Conservation (phyloP, 2,113 vertebrate species). For the Platysternon megacephalum region DNA sequence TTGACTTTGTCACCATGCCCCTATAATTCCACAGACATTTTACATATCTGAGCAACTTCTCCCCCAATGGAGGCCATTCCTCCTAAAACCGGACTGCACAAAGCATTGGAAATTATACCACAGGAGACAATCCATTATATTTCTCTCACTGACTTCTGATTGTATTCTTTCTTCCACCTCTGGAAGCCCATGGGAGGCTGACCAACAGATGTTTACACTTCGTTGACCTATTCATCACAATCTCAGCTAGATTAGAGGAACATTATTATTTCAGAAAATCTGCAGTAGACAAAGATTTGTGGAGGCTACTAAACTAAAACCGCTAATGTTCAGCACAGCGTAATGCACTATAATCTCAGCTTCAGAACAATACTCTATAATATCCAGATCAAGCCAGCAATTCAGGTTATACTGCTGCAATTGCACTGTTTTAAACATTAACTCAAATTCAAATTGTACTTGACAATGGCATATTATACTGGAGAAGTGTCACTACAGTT, state of each 20-base stretch:
- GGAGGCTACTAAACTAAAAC: background rate
- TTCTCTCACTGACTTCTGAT: background rate
- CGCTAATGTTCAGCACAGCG: rapidly evolving
- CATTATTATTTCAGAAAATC: background rate
- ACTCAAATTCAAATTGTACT: background rate
- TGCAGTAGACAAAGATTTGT: background rate
- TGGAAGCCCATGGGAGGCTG: rapidly evolving
- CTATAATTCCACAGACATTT: background rate
- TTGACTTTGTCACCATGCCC: background rate
- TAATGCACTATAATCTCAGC: background rate
- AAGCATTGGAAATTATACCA: background rate
- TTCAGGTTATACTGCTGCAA: background rate
- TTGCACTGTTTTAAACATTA: background rate
- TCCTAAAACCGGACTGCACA: background rate
- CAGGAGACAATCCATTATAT: background rate
- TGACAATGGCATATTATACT: background rate
- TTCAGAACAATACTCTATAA: background rate
- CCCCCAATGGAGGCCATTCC: background rate
- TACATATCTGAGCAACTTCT: background rate
- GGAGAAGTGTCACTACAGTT: too few relatives aligned
- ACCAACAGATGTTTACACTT: constrained; percentile 4
- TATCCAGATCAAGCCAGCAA: background rate
- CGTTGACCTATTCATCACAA: background rate
- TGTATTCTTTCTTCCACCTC: background rate
- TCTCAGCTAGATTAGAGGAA: background rate